phyloP scores from a whole-genome alignment of 2,797 vertebrate species.

The Pseudochirops cupreus region DNA sequence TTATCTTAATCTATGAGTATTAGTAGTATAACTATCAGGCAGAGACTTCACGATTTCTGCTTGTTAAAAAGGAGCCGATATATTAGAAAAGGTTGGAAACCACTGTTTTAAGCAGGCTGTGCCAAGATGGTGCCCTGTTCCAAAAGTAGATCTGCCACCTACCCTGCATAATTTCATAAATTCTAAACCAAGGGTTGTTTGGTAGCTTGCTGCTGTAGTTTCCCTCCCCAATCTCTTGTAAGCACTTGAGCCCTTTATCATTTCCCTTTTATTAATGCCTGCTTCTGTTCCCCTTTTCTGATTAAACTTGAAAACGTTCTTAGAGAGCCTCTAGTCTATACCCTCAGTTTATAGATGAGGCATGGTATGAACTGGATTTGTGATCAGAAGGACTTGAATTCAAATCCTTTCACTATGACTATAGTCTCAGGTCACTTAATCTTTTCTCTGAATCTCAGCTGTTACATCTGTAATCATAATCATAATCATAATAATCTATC shows the following conservation, averaged over 20 bases:
- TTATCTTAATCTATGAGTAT: not conserved
- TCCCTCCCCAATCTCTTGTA: not conserved
- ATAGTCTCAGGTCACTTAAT: not conserved
- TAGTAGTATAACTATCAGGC: not conserved
- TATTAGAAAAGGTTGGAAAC: not conserved
- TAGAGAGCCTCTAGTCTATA: not conserved
- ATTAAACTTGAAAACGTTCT: not conserved
- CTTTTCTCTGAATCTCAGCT: not conserved
- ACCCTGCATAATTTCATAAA: not conserved
- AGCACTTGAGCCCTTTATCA: not conserved
- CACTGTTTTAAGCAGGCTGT: not conserved
- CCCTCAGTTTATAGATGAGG: not conserved
- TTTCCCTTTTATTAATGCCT: not conserved
- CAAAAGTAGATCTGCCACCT: not conserved
- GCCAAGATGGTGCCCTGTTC: not conserved
- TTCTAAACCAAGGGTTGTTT: not conserved
- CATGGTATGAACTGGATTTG: not conserved
- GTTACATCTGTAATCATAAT: not conserved
- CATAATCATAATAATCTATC: not conserved
- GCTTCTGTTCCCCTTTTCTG: not conserved
- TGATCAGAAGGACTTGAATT: not conserved
- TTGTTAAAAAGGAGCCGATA: not conserved
- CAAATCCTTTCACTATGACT: not conserved
- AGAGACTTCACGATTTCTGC: not conserved
- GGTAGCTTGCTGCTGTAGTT: not conserved